Conservation (phyloP, 1,140 invertebrate species). For the Harpegnathos saltator region DNA sequence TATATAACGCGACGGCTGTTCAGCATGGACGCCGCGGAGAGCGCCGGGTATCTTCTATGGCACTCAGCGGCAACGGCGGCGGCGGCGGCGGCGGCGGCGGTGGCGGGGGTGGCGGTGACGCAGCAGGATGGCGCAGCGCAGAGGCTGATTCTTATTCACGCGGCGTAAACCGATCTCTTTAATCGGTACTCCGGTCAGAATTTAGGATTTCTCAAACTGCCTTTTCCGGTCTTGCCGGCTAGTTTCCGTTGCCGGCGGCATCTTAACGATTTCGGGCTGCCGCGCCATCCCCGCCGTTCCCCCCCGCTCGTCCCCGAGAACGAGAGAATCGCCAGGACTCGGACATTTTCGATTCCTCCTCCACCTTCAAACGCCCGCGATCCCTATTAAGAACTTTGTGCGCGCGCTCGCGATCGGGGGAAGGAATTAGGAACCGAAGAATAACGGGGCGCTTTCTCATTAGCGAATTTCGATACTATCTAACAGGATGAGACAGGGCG, state of each 20-base stretch:
- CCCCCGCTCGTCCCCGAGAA: neutral
- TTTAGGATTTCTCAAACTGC: conserved; percentile 75
- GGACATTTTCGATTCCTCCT: conserved; percentile 47
- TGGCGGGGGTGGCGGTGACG: too few species aligned
- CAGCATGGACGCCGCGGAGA: conserved; percentile 9
- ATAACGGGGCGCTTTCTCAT: conserved; percentile 71
- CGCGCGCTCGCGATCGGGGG: conserved; percentile 31
- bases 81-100: too few species aligned
- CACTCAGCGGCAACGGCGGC: neutral
- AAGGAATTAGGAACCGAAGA: conserved; percentile 73
- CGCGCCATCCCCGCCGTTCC: neutral
- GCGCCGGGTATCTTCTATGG: neutral
- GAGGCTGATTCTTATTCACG: conserved; percentile 73
- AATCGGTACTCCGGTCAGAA: conserved; percentile 72
- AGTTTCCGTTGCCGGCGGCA: conserved; percentile 45
- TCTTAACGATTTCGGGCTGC: conserved; percentile 60
- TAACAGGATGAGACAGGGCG: conserved; percentile 18
- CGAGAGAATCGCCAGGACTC: conserved; percentile 20
- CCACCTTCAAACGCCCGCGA: conserved; percentile 30
- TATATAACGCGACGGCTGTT: conserved; percentile 60
- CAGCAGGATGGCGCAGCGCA: neutral
- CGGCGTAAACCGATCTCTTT: conserved; percentile 72
- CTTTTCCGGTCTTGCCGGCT: conserved; percentile 29
- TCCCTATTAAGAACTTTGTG: conserved; percentile 15
- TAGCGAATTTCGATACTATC: conserved; percentile 59